phyloP scores from a whole-genome alignment of 2,113 vertebrate species.

The Ceuthmochares aereus region DNA sequence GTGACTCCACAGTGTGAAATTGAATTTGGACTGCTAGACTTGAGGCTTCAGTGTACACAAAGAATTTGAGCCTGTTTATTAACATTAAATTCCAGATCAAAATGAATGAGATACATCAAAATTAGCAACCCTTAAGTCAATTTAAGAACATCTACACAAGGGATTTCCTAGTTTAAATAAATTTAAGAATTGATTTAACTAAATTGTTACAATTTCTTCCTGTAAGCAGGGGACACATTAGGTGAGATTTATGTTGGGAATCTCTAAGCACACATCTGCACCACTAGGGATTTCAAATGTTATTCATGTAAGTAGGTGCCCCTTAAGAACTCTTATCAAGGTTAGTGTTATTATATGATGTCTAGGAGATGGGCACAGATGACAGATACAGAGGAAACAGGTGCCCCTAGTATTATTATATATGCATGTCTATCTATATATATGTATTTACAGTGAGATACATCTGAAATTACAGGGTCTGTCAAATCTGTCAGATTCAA shows the following conservation, averaged over 20 bases:
- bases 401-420: neutral
- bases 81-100: constrained; percentile 36
- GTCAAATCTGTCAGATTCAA: neutral
- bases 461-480: neutral
- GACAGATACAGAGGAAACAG: neutral
- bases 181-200: constrained; percentile 38
- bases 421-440: neutral
- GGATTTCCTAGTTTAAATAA: constrained; percentile 39
- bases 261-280: neutral
- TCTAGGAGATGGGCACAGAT: rapidly evolving
- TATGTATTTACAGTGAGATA: neutral
- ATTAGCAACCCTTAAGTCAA: constrained; percentile 7
- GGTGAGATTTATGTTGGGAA: neutral
- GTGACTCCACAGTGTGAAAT: neutral
- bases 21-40: neutral
- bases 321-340: neutral
- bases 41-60: neutral
- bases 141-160: constrained; percentile 11
- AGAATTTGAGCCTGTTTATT: neutral
- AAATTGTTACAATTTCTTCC: constrained; percentile 15
- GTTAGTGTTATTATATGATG: neutral
- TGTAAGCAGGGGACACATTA: neutral
- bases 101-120: constrained; percentile 25
- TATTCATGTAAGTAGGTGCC: neutral
- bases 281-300: neutral